Percentiles rank a stretch among this genome's conserved stretches.
Conservation (phyloP, 2,888 invertebrate species). For the Argyresthia goedartella region DNA sequence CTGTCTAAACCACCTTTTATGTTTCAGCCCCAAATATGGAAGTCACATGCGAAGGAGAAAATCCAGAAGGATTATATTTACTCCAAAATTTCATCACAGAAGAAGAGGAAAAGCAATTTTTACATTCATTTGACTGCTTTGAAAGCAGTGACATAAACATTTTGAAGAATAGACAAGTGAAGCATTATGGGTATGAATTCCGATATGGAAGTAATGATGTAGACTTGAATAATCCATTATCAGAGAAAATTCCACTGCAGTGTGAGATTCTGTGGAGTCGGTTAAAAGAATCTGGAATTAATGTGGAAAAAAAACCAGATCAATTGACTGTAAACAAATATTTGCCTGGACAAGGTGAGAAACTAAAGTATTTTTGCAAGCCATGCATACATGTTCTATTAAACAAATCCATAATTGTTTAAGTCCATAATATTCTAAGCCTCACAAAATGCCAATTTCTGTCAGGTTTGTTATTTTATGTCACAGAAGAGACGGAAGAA, state of each 20-base stretch:
- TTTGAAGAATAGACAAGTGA: slow-evolving; percentile 87
- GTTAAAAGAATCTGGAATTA: slow-evolving; percentile 46
- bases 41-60: slow-evolving; percentile 31
- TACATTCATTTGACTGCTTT: slow-evolving; percentile 71
- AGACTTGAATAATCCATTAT: slow-evolving; percentile 76
- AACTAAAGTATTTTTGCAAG: neutral
- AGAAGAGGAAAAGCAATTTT: slow-evolving; percentile 75
- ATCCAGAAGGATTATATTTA: slow-evolving; percentile 79
- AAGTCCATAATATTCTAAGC: no score
- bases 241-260: slow-evolving; percentile 76
- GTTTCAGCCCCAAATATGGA: slow-evolving; percentile 50
- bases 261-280: slow-evolving; percentile 76
- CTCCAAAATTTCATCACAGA: slow-evolving; percentile 78
- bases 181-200: slow-evolving; percentile 94
- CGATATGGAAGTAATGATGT: slow-evolving; percentile 90
- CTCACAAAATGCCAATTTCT: no score
- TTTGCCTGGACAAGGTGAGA: slow-evolving; percentile 82
- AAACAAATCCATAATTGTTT: no score
- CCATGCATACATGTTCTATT: no score
- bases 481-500: no score
- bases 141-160: slow-evolving; percentile 29
- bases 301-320: slow-evolving; percentile 71
- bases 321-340: slow-evolving; percentile 91
- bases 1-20: neutral
- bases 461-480: no score